Evolutionary conservation across 1,140 invertebrate genomes (phyloP).

Genomic region (Steinernema khuongi): DNA sequence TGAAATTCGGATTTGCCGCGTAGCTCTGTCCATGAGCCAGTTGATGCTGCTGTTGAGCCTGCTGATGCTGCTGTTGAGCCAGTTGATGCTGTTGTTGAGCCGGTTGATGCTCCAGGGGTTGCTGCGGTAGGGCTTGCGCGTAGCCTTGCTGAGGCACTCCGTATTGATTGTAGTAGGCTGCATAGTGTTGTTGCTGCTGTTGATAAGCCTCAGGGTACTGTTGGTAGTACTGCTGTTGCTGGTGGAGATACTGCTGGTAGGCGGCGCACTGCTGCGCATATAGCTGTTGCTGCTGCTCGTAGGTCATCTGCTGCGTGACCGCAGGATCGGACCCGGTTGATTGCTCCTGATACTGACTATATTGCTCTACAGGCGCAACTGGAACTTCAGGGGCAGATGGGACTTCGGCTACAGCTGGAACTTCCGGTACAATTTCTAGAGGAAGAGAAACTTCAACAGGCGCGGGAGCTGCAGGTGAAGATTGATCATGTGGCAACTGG

Average conservation of each 20-base stretch:
- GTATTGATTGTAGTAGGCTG: slow-evolving; percentile 21
- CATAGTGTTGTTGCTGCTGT: slow-evolving; percentile 25
- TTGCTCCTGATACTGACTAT: background rate
- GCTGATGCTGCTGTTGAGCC: slow-evolving; percentile 25
- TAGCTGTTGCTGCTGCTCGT: slow-evolving; percentile 18
- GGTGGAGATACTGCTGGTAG: slow-evolving; percentile 1
- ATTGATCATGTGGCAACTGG: too few species aligned
- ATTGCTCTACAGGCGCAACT: too few species aligned
- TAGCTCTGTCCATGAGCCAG: too few species aligned
- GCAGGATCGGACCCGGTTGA: background rate
- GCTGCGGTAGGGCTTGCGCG: background rate
- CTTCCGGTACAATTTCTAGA: too few species aligned
- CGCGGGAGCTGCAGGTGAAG: too few species aligned
- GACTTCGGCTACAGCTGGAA: too few species aligned
- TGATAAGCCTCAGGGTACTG: slow-evolving; percentile 22
- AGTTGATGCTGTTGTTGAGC: slow-evolving; percentile 20
- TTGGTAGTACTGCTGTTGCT: slow-evolving; percentile 21
- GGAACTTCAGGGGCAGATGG: too few species aligned
- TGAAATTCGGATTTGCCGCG: background rate
- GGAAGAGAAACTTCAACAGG: too few species aligned
- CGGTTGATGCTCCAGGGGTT: slow-evolving; percentile 9
- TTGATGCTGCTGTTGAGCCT: slow-evolving; percentile 5
- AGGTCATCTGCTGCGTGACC: background rate
- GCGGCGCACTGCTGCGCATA: background rate
- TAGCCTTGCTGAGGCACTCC: background rate